Evolutionary conservation across 2,888 invertebrate genomes (phyloP).

Genomic region (Sarcophaga carnaria): DNA sequence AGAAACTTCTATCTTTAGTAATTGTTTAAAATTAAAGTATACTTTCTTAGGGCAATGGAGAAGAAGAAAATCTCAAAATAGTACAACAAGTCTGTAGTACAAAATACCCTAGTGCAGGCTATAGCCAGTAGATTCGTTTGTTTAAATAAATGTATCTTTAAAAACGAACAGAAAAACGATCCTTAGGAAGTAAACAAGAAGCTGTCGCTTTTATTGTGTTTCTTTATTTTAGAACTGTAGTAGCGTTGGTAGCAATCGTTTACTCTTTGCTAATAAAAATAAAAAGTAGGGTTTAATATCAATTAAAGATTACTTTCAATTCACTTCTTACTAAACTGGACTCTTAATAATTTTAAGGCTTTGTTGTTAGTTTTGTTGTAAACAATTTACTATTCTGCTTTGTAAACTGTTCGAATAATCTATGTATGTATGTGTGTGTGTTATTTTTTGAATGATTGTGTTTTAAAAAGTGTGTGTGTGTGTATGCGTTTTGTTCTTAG

Average conservation of each 20-base stretch:
- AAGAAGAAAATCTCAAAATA: no score
- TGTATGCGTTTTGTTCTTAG: slow-evolving; percentile 15
- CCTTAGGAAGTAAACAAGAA: no score
- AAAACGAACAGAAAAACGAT: no score
- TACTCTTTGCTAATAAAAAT: neutral
- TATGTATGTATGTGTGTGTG: neutral
- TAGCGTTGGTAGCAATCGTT: neutral
- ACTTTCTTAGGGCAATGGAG: no score
- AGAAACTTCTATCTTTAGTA: no score
- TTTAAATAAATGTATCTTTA: no score
- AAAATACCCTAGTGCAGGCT: no score
- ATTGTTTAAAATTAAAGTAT: no score
- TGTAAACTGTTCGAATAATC: neutral
- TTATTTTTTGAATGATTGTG: neutral
- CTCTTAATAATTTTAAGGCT: slow-evolving; percentile 33
- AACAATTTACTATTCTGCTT: neutral
- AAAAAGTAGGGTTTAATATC: neutral
- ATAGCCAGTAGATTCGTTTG: no score
- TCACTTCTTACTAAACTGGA: neutral
- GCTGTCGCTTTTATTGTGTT: neutral
- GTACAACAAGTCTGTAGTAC: no score
- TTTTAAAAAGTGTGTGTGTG: no score
- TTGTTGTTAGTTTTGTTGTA: no score
- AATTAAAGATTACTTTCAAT: slow-evolving; percentile 14
- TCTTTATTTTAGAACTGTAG: neutral